These are phyloP conservation scores for Anolis sagrei DNA, from an alignment of 2,113 vertebrate genomes.

Conservation along the genomic window DNA sequence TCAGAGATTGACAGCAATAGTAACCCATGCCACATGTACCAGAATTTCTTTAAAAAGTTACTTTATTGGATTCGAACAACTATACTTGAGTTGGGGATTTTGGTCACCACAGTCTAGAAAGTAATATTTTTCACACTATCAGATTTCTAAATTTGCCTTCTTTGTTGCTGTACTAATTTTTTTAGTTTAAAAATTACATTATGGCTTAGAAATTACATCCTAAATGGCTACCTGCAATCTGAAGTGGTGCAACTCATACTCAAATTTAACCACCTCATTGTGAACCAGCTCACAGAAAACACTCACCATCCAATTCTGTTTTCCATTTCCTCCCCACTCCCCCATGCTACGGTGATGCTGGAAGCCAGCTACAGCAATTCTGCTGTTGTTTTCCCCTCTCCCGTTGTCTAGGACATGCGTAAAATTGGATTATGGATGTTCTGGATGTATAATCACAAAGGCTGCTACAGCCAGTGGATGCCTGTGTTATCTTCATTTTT, in stretches of 20 bases:
- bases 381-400: neutral
- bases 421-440: constrained; percentile 11
- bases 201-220: neutral
- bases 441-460: constrained; percentile 30
- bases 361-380: neutral
- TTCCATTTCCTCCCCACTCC: neutral
- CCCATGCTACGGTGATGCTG: neutral
- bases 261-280: neutral
- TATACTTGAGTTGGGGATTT: neutral
- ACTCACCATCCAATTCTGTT: neutral
- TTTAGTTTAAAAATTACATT: neutral
- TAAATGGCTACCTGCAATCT: neutral
- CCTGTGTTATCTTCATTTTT: constrained; percentile 15
- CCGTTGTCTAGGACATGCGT: constrained; percentile 25
- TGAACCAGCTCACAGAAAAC: neutral
- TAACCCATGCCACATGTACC: neutral
- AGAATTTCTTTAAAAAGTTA: neutral
- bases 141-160: neutral
- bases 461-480: constrained; percentile 1
- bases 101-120: neutral
- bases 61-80: neutral
- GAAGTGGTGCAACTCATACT: neutral
- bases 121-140: neutral
- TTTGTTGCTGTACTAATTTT: neutral
- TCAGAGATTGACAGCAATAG: neutral